These are phyloP conservation scores for Drosophila neocordata DNA, from an alignment of 1,140 invertebrate species.

Conservation along the genomic window DNA sequence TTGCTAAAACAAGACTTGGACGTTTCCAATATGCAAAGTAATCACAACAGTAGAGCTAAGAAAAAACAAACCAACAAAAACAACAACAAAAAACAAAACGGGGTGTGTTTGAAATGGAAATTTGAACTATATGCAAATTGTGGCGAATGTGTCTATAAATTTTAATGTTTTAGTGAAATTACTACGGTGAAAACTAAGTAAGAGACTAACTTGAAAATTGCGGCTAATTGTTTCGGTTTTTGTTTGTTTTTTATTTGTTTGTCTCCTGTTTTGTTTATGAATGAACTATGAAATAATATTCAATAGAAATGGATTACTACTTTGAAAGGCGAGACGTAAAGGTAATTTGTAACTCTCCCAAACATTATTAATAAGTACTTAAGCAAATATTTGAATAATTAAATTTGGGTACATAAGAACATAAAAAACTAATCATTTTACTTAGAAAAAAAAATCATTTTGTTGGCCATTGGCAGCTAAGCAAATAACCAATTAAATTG, in stretches of 20 bases:
- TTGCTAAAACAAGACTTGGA: constrained; percentile 59
- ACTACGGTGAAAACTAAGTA: constrained; percentile 62
- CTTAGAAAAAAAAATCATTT: too few species aligned
- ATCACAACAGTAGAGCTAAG: constrained; percentile 51
- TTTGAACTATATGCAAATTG: constrained; percentile 75
- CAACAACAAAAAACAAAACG: constrained; percentile 41
- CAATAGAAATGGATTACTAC: constrained; percentile 68
- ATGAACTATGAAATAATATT: constrained; percentile 45
- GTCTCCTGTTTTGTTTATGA: constrained; percentile 1
- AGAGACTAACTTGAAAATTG: constrained; percentile 53
- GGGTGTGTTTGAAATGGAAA: constrained; percentile 72
- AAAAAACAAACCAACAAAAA: constrained; percentile 33
- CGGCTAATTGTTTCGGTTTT: constrained; percentile 35
- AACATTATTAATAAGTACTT: neutral
- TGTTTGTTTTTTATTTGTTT: constrained; percentile 18
- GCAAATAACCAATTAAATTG: too few species aligned
- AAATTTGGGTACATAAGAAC: too few species aligned
- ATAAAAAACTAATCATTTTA: neutral
- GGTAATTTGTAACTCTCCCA: constrained; percentile 46
- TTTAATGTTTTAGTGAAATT: constrained; percentile 73
- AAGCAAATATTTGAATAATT: neutral
- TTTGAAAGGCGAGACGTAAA: constrained; percentile 63
- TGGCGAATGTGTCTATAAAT: constrained; percentile 67
- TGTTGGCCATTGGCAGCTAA: too few species aligned
- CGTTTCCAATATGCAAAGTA: constrained; percentile 76